Percentiles rank a stretch among this genome's conserved stretches.
Conservation (phyloP, 2,113 vertebrate genomes). For the Egretta garzetta region DNA sequence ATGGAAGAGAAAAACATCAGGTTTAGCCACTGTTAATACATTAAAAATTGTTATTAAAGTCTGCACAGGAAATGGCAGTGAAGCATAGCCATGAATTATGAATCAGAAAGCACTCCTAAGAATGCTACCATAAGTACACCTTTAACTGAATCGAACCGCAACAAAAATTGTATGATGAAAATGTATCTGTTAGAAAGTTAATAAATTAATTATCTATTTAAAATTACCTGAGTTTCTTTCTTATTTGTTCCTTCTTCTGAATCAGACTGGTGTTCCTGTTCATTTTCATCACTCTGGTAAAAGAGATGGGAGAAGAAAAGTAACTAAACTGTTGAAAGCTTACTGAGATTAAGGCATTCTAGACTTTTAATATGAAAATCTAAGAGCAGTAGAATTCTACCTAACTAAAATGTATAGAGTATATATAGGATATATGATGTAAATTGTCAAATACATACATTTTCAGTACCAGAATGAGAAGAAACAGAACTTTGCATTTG, state of each 20-base stretch:
- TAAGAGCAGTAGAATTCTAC: neutral
- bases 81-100: neutral
- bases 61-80: neutral
- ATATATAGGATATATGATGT: neutral
- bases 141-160: neutral
- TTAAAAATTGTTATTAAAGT: neutral
- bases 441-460: neutral
- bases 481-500: neutral
- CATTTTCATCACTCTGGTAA: conserved; percentile 93
- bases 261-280: conserved; percentile 91
- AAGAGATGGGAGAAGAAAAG: neutral
- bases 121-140: neutral
- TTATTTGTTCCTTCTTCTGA: conserved; percentile 91
- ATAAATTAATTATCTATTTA: neutral
- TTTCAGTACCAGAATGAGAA: neutral
- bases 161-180: neutral
- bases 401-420: neutral
- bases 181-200: neutral
- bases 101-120: neutral
- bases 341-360: neutral
- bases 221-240: conserved; percentile 87
- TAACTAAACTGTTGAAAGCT: neutral
- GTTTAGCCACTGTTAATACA: neutral
- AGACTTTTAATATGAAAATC: neutral
- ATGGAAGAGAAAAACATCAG: neutral